Base-by-base conservation (phyloP, 2,888 invertebrate genomes). In the Stenchaetothrips biformis region DNA sequence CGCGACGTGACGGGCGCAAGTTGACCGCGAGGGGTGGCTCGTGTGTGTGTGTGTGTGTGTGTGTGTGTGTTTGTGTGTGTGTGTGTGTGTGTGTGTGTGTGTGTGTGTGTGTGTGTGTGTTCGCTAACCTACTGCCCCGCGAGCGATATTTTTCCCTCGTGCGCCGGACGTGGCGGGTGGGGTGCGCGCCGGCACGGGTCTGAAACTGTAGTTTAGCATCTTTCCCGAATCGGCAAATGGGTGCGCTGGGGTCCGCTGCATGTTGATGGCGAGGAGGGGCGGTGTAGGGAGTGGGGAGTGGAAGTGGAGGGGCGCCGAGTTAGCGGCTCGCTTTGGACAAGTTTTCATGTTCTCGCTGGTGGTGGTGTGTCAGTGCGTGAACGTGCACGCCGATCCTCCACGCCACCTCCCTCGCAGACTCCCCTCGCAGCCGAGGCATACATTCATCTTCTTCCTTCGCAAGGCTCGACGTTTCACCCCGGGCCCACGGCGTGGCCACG, bases 1-100 rank as follows among this genome's bases (percentile, higher is more conserved):
- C 37, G 37, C 37, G 37, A 25, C 59, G 67, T 74, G 67, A 74
- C 67, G 25, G 67, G 25, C 67, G 25, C 67, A 74, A 74, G 67
- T 74, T 74, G 67, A 74, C 67, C 67, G 67, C 67, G 25, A 11
- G 25, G 67, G 7, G 25, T 37, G 37, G 37, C 37, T 37, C 37
- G 37, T 4, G 37, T 37, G 37, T 37, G 37, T 37, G 37, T 37
- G 37, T 37, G 37, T 37, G 37, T 37, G 37, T 37, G 37, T 37
- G 37, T 37, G 37, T 37, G 37, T 37, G 37, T 37, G 37, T 37
- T n/a, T n/a, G 37, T 37, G 37, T 37, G 37, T 37, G 37, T 37
- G 37, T 37, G 37, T 37, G 37, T 37, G 37, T 37, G 37, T 37
- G 37, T 37, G 37, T 37, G 37, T 37, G 37, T 37, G 37, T 37